These are phyloP conservation scores for Tachina grossa DNA, from an alignment of 2,888 invertebrate genomes.

Conservation along the genomic window DNA sequence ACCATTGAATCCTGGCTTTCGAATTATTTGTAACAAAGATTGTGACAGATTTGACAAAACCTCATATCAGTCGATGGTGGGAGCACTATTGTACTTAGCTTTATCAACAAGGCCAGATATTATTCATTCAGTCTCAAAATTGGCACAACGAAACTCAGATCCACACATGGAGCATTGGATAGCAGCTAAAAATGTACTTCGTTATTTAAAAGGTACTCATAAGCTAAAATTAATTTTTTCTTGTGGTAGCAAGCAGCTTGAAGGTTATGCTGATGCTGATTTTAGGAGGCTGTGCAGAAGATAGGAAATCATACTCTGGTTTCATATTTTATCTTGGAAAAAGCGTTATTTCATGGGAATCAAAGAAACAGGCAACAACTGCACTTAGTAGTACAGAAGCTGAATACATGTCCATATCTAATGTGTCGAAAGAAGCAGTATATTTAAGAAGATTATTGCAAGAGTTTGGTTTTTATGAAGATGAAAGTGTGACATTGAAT, in stretches of 20 bases:
- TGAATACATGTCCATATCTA: conserved; percentile 10
- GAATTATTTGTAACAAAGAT: not conserved
- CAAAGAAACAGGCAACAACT: conserved; percentile 7
- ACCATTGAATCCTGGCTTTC: not conserved
- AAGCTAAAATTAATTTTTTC: too few relatives aligned
- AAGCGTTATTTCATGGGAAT: not conserved
- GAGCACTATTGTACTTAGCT: not conserved
- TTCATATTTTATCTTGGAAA: too few relatives aligned
- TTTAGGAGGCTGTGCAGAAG: too few relatives aligned
- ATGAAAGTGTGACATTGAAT: not conserved
- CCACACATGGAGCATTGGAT: not conserved
- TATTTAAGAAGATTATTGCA: conserved; percentile 15
- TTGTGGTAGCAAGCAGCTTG: too few relatives aligned
- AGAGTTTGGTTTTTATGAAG: not conserved
- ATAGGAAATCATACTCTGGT: too few relatives aligned
- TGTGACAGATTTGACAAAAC: not conserved
- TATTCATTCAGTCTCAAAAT: not conserved
- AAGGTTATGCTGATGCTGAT: too few relatives aligned
- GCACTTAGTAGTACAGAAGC: conserved; percentile 8
- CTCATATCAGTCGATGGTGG: too few relatives aligned
- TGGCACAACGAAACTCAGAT: not conserved
- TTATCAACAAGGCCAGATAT: not conserved
- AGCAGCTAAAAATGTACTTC: not conserved
- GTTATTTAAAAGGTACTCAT: conserved; percentile 4
- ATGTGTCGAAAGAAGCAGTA: not conserved